Evolutionary conservation across 2,888 invertebrate genomes (phyloP).

Genomic region (Sepioteuthis lessoniana): DNA sequence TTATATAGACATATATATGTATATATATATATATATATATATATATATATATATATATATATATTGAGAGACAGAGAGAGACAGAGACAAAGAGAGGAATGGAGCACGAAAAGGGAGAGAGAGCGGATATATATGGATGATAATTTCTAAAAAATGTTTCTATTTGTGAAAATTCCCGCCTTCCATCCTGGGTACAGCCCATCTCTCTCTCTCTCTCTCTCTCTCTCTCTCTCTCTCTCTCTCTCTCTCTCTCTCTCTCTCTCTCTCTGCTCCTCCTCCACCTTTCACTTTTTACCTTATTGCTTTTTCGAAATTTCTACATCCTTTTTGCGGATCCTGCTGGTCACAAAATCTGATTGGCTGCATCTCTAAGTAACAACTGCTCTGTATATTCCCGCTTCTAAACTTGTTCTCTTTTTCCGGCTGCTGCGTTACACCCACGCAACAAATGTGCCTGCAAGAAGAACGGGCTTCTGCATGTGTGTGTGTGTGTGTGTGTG

Average conservation of each 20-base stretch:
- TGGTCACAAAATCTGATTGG: neutral
- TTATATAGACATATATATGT: neutral
- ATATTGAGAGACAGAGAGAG: too few species aligned
- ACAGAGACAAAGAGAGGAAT: too few species aligned
- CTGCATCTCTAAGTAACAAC: neutral
- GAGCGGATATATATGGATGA: neutral
- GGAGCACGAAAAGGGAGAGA: too few species aligned
- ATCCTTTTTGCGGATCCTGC: conserved; percentile 2
- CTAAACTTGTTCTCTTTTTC: too few species aligned
- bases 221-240: conserved; percentile 49
- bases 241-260: conserved; percentile 50
- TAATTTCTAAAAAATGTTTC: neutral
- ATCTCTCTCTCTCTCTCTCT: conserved; percentile 48
- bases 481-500: too few species aligned
- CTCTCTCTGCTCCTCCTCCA: conserved; percentile 41
- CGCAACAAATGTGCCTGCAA: neutral
- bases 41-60: too few species aligned
- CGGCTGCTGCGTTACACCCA: neutral
- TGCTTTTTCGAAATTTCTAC: neutral
- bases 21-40: too few species aligned
- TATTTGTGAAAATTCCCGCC: neutral
- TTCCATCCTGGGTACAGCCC: neutral
- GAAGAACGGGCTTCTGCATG: neutral
- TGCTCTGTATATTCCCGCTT: neutral
- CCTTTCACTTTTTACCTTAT: neutral